A percentile compares a stretch with the other conserved stretches of the same genome.
These are phyloP conservation scores for Platysteira castanea DNA, from an alignment of 2,113 vertebrate species.

Conservation along the genomic window DNA sequence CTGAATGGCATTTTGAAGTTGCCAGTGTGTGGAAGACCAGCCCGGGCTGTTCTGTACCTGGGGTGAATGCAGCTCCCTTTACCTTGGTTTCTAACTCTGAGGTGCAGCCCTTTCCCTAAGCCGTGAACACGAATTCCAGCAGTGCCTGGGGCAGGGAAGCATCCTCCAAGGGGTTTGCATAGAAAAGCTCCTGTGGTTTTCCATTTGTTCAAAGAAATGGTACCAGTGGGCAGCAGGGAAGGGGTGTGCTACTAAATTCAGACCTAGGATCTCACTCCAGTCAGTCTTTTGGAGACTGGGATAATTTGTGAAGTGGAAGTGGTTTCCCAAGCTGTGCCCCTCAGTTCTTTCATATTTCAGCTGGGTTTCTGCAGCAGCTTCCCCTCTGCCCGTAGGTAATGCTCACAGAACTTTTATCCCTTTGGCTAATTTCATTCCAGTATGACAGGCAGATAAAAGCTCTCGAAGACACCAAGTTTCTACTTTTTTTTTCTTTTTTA, in stretches of 20 bases:
- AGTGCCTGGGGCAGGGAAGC: not conserved
- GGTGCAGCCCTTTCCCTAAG: not conserved
- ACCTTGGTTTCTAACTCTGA: not conserved
- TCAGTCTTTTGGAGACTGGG: not conserved
- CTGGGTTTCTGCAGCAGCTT: not conserved
- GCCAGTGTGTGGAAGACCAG: not conserved
- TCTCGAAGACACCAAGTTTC: not conserved
- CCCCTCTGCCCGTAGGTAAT: constrained; percentile 5
- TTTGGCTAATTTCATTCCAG: constrained; percentile 18
- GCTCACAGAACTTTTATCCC: constrained; percentile 11
- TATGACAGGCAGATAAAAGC: constrained; percentile 13
- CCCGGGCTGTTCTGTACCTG: not conserved
- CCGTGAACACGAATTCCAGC: not conserved
- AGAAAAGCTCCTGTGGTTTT: not conserved
- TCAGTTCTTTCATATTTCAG: not conserved
- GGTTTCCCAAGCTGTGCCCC: not conserved
- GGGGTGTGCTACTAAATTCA: not conserved
- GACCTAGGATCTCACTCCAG: not conserved
- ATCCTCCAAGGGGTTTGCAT: not conserved
- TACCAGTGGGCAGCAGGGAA: not conserved
- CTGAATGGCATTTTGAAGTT: constrained; percentile 36
- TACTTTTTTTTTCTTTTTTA: not conserved
- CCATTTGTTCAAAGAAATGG: not conserved
- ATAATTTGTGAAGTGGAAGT: not conserved
- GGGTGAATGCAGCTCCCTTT: not conserved